Conservation (phyloP, 1,140 invertebrate genomes). For the Harpegnathos saltator region DNA sequence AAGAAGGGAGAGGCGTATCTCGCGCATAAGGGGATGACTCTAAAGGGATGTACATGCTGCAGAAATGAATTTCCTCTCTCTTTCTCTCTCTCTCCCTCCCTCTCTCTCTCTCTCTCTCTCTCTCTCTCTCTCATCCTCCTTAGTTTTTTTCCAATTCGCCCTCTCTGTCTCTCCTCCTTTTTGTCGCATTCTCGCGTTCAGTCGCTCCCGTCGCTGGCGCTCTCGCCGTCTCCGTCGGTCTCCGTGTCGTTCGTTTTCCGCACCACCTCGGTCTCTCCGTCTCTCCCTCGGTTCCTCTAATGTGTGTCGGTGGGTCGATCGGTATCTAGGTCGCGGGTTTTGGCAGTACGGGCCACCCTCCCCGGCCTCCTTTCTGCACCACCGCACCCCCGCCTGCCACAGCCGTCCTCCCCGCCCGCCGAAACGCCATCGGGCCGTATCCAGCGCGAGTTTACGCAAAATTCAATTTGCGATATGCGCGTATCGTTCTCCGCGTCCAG, state of each 20-base stretch:
- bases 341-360: constrained; percentile 78
- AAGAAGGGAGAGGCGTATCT: background rate
- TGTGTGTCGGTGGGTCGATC: constrained; percentile 84
- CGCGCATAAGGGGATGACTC: constrained; percentile 8
- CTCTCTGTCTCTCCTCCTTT: constrained; percentile 13
- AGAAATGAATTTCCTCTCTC: constrained; percentile 24
- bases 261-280: background rate
- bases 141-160: background rate
- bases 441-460: constrained; percentile 58
- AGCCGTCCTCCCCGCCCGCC: background rate
- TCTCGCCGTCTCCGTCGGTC: background rate
- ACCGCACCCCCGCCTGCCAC: constrained; percentile 55
- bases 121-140: background rate
- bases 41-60: background rate
- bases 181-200: constrained; percentile 5
- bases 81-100: background rate
- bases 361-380: constrained; percentile 56
- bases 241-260: constrained; percentile 16
- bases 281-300: constrained; percentile 49
- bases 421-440: constrained; percentile 52
- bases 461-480: constrained; percentile 25
- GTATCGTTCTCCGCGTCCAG: background rate
- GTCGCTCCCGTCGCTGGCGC: constrained; percentile 1
- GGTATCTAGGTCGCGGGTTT: constrained; percentile 85
- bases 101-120: background rate